Percentiles rank a stretch among this genome's conserved stretches.
Evolutionary conservation across 2,113 vertebrate genomes (phyloP).

Genomic region (Manacus vitellinus): DNA sequence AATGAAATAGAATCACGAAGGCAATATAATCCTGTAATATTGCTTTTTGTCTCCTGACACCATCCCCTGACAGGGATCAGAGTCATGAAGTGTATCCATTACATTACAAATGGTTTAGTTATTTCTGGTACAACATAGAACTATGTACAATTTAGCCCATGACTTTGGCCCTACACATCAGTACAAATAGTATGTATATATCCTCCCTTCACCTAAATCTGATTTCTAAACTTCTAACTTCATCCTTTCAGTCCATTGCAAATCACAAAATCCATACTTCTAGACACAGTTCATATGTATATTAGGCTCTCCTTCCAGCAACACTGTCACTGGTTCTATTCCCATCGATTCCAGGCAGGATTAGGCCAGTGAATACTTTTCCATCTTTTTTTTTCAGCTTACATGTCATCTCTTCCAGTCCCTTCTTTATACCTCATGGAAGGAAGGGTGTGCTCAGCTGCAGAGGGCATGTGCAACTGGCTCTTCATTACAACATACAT

Average conservation of each 20-base stretch:
- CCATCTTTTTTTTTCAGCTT: background rate
- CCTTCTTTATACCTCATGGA: background rate
- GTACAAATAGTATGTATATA: background rate
- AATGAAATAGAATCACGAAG: background rate
- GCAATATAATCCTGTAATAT: background rate
- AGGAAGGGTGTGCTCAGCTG: background rate
- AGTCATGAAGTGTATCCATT: background rate
- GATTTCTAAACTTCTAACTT: background rate
- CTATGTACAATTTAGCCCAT: fast-evolving
- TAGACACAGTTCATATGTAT: fast-evolving
- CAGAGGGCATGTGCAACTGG: background rate
- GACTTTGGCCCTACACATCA: fast-evolving
- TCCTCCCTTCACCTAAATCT: background rate
- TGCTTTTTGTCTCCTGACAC: background rate
- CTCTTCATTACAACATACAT: background rate
- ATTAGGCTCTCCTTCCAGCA: background rate
- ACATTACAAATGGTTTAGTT: background rate
- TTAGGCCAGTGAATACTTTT: background rate
- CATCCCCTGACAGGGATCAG: background rate
- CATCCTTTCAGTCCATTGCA: background rate
- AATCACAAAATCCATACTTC: background rate
- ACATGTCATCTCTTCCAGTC: too few relatives aligned
- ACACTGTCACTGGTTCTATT: background rate
- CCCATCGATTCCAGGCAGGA: background rate
- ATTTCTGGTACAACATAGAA: background rate